Percentiles rank a stretch among this genome's conserved stretches.
phyloP scores from a whole-genome alignment of 2,888 invertebrate genomes.

The Meloe dianella region DNA sequence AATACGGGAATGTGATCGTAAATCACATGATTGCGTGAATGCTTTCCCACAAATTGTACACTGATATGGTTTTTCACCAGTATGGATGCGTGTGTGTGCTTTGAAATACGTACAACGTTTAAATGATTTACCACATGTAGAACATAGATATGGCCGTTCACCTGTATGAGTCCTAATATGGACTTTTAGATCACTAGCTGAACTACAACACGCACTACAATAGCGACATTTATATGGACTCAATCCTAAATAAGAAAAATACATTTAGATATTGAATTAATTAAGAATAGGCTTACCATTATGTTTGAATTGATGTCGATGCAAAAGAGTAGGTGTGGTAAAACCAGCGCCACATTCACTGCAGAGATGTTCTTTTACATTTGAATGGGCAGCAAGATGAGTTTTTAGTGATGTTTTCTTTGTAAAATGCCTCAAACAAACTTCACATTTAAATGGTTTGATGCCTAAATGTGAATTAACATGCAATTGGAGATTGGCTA shows the following conservation, averaged over 20 bases:
- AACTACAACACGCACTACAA: background rate
- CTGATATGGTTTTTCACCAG: conserved; percentile 12
- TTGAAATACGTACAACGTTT: background rate
- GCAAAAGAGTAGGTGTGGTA: background rate
- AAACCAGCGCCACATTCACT: conserved; percentile 18
- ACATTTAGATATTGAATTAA: too few species aligned
- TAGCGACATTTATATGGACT: background rate
- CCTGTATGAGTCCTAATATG: background rate
- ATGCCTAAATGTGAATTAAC: conserved; percentile 18
- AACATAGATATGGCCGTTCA: background rate
- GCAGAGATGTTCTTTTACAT: background rate
- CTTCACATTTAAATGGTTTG: conserved; percentile 19
- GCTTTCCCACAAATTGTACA: conserved; percentile 4
- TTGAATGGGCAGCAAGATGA: background rate
- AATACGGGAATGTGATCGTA: background rate
- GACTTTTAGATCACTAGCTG: background rate
- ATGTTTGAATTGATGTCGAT: conserved; percentile 14
- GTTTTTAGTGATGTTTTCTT: conserved; percentile 7
- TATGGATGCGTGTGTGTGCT: conserved; percentile 8
- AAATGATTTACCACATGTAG: conserved; percentile 16
- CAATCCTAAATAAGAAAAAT: too few species aligned
- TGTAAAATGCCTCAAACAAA: conserved; percentile 16
- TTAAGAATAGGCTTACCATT: background rate
- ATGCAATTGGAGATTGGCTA: conserved; percentile 17
- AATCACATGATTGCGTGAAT: background rate